Evolutionary conservation across 2,888 invertebrate genomes (phyloP), one percentile per base, ranked within the genome.

Genomic region (Dicycla oo): DNA sequence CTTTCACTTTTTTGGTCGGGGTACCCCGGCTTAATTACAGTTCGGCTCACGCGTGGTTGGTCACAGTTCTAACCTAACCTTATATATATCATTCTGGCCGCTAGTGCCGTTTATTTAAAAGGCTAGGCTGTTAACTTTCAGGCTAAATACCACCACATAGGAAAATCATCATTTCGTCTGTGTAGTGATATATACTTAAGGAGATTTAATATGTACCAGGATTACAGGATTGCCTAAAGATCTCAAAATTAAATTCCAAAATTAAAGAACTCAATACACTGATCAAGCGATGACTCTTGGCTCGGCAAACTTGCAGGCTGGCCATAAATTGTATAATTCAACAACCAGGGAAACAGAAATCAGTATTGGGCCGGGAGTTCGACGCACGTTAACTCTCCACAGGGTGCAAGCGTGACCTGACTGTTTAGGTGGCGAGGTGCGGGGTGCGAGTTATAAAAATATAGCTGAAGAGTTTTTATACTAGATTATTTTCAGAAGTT

Each of bases 391-490:
- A 88, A 87, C 88, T 88, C 88, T 85, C 87, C 79, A 69, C 84
- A 72, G 87, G 81, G 86, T 83, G 83, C 69, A 68, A 69, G 78
- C 91, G 90, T 91, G 91, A 89, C 84, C 74, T 4, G 88, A 88
- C 86, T 91, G 63, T 69, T 85, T 76, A 87, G 72, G 62, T 71
- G 62, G 57, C 53, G 57, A 63, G 51, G 26, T 30, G 18, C 15
- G 18, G 40, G 71, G 58, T 30, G 49, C 73, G 83, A 81, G 81
- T 53, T 20, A 80, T 20, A 26, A 69, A 67, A 75, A 23, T 26
- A 8, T 40, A 58, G 69, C 77, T 68, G 3, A n/a, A 30, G 6
- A 10, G 11, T 43, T 4, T 30, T 4, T 49, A 26, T 6, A 10
- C 15, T 1, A 2, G 20, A 45, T 45, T 45, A 2, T 45, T 26